Evolutionary conservation across 2,113 vertebrate species (phyloP), one percentile per base, ranked within the genome.

Genomic region (Brachionichthys hirsutus): DNA sequence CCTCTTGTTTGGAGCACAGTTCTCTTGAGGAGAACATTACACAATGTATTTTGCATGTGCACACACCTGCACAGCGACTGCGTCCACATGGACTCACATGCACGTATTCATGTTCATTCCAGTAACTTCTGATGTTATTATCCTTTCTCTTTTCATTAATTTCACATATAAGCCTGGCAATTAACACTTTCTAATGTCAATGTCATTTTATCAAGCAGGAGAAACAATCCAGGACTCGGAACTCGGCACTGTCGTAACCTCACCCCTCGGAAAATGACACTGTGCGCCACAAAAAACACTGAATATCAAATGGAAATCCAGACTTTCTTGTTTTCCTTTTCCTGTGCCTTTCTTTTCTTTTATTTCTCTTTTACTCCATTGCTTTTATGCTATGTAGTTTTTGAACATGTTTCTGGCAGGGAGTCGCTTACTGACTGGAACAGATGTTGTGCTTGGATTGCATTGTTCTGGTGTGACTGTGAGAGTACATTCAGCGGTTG

Each of bases 361-460:
- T 83, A 65, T 83, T 81, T 81, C 70, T 85, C 65, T 65, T 79
- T 82, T 72, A 79, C 73, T 83, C 54, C 57, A 67, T 81, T 88
- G 60, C 76, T 78, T 86, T 83, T 56, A 76, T 67, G 80, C 78
- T 82, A 72, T 87, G 80, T 78, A 24, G 50, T 55, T 85, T 83
- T 75, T 77, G 74, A 86, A 86, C 82, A 82, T 79, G 82, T 81
- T 87, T 85, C 77, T 90, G 89, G 84, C 85, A 70, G 64, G 3
- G 3, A n/a, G 41, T 4, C 18, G 46, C 60, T 71, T 54, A 74
- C 73, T 86, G 75, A 85, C 84, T 83, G 87, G 82, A 87, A 80
- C 75, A 83, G 81, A 83, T 87, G 82, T 90, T 87, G 78, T 81
- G 73, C 61, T 89, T 88, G 87, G 86, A 85, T 65, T 82, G 58